Conservation (phyloP, 2,113 vertebrate species). For the Megaceryle maxima region DNA sequence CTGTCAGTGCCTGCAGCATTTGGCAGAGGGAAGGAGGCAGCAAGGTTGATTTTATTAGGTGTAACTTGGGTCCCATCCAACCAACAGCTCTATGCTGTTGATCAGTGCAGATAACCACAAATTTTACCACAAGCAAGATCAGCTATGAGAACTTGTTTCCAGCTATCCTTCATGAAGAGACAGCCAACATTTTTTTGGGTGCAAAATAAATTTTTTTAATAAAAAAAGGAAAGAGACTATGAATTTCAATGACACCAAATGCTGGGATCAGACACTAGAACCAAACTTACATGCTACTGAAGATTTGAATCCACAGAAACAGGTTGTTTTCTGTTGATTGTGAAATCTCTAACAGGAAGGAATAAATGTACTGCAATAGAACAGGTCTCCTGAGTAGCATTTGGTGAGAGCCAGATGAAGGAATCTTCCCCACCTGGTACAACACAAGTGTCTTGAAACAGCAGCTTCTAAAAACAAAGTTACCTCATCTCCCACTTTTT, state of each 20-base stretch:
- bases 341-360: background rate
- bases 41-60: background rate
- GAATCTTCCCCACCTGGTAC: background rate
- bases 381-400: no score
- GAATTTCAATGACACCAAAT: background rate
- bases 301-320: background rate
- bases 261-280: background rate
- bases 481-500: background rate
- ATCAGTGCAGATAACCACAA: background rate
- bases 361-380: background rate
- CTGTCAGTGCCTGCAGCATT: background rate
- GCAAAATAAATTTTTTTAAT: background rate
- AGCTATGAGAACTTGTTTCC: background rate
- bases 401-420: background rate
- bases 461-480: background rate
- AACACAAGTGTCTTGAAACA: background rate
- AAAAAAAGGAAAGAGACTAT: background rate
- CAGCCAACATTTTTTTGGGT: no score
- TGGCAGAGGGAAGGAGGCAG: background rate
- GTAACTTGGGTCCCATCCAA: background rate
- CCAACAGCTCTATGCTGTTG: background rate
- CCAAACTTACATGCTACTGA: background rate
- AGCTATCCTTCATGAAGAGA: background rate
- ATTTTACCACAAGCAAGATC: background rate
- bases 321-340: background rate